Evolutionary conservation across 1,140 invertebrate species (phyloP).

Genomic region (Theocolax elegans): DNA sequence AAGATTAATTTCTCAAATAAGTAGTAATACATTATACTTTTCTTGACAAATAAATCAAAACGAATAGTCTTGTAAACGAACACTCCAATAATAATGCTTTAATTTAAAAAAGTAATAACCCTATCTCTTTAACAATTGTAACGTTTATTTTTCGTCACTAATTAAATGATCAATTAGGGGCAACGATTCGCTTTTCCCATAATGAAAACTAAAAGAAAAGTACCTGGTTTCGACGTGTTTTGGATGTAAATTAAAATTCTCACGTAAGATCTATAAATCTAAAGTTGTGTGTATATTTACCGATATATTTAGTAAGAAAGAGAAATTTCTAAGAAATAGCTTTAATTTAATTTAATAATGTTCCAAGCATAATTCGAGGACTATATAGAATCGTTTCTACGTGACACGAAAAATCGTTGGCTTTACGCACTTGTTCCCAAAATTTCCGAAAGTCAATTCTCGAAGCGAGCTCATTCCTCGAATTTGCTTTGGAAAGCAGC

Average conservation of each 20-base stretch:
- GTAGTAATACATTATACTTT: no score
- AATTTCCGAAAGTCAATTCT: conserved; percentile 55
- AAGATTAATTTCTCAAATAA: no score
- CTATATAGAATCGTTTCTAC: conserved; percentile 45
- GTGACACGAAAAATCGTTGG: conserved; percentile 49
- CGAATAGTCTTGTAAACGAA: no score
- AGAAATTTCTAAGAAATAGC: conserved; percentile 26
- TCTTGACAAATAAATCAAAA: no score
- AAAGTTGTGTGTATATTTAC: background rate
- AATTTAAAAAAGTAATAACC: no score
- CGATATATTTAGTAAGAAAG: background rate
- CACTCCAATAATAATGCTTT: no score
- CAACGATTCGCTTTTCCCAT: background rate
- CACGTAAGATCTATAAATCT: conserved; percentile 1
- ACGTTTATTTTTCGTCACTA: no score
- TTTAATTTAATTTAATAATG: conserved; percentile 36
- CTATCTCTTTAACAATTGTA: no score
- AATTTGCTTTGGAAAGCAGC: conserved; percentile 48
- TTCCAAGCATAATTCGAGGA: conserved; percentile 28
- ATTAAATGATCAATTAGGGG: no score
- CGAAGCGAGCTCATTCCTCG: conserved; percentile 45
- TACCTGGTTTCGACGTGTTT: no score
- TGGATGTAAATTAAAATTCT: conserved; percentile 5
- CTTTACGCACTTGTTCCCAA: background rate
- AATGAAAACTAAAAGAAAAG: no score